Evolutionary conservation across 2,797 vertebrate species (phyloP).

Genomic region (Pseudocheirus occidentalis): DNA sequence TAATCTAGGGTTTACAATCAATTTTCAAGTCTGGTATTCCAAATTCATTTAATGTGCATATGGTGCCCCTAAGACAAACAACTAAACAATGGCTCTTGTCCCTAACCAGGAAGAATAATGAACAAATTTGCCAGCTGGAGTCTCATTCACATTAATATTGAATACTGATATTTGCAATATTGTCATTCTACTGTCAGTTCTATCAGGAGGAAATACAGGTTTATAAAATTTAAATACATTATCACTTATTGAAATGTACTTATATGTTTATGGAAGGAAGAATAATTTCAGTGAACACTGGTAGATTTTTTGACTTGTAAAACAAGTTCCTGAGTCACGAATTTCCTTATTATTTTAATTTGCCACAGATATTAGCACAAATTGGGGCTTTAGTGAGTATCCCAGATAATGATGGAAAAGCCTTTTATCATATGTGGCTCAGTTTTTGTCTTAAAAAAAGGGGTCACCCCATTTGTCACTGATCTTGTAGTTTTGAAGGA

Average conservation of each 20-base stretch:
- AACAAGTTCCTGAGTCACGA: neutral
- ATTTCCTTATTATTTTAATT: neutral
- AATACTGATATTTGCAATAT: constrained; percentile 53
- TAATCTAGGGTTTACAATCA: constrained; percentile 26
- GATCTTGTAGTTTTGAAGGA: neutral
- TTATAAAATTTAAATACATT: constrained; percentile 51
- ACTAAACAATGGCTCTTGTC: constrained; percentile 71
- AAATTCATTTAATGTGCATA: constrained; percentile 25
- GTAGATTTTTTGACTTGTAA: neutral
- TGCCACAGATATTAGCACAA: neutral
- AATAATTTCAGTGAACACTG: neutral
- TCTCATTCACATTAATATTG: constrained; percentile 53
- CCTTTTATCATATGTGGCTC: neutral
- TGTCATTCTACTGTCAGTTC: constrained; percentile 46
- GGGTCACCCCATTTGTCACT: neutral
- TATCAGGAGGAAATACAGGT: constrained; percentile 63
- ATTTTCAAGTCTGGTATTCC: constrained; percentile 63
- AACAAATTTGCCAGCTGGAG: constrained; percentile 71
- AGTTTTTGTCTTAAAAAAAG: neutral
- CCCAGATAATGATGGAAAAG: neutral
- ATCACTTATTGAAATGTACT: neutral
- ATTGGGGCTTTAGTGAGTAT: neutral
- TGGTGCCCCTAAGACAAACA: constrained; percentile 6
- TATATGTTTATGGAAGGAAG: neutral
- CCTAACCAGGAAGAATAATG: constrained; percentile 69